Conservation (phyloP, 1,140 invertebrate genomes). For the Diorhabda sublineata region DNA sequence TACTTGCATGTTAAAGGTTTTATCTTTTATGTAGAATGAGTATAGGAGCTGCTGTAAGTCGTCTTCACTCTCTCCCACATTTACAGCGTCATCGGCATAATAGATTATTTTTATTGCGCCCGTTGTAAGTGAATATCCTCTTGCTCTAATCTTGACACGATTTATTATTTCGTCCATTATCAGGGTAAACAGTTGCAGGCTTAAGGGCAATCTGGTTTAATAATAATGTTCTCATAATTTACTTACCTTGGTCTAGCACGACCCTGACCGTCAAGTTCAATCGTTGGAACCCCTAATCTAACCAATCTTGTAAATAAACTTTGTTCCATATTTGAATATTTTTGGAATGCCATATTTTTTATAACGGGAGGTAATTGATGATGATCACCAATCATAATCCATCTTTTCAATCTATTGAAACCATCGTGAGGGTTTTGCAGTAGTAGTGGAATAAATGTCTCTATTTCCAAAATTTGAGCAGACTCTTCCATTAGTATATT, state of each 20-base stretch:
- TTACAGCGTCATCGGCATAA: no score
- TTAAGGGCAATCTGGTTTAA: no score
- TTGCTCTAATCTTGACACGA: no score
- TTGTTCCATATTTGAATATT: conserved; percentile 99
- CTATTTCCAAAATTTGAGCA: conserved; percentile 98
- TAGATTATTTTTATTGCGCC: no score
- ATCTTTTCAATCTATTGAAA: conserved; percentile 91
- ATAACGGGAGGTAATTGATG: conserved; percentile 98
- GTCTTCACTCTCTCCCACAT: no score
- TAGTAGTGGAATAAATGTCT: conserved; percentile 97
- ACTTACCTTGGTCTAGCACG: conserved; percentile 76
- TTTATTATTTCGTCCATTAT: no score
- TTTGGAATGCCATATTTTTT: conserved; percentile 99
- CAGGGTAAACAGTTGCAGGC: no score
- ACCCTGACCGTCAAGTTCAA: conserved; percentile 97
- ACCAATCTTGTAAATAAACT: conserved; percentile 96
- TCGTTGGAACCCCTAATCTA: conserved; percentile 90
- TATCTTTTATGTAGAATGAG: no score
- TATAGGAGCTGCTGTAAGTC: no score
- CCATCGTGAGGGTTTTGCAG: conserved; percentile 97
- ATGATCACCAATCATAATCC: conserved; percentile 99
- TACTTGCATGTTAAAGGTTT: no score
- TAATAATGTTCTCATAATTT: not conserved
- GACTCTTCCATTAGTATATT: conserved; percentile 99
- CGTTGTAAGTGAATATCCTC: no score